Evolutionary conservation across 2,797 vertebrate species (phyloP).

Genomic region (Novumbra hubbsi): DNA sequence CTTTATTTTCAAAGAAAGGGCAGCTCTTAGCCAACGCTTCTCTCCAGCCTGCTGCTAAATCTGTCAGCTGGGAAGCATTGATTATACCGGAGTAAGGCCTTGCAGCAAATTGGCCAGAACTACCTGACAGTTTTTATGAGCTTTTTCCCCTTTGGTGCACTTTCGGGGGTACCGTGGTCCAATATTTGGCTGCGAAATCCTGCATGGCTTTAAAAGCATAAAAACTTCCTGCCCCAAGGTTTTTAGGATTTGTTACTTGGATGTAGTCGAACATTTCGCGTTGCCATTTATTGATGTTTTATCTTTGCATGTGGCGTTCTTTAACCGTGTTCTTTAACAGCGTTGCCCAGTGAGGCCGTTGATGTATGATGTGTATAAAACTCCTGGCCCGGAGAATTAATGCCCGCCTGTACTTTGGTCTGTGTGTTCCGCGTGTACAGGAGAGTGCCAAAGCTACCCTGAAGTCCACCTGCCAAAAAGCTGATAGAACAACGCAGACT

Average conservation of each 20-base stretch:
- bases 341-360: not conserved
- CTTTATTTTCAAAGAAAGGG: constrained; percentile 54
- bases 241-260: constrained; percentile 38
- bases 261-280: not conserved
- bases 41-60: constrained; percentile 52
- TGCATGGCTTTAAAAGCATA: constrained; percentile 27
- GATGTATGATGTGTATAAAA: not conserved
- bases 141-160: constrained; percentile 42
- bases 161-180: constrained; percentile 42
- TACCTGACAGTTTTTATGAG: constrained; percentile 63
- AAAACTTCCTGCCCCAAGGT: constrained; percentile 34
- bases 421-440: constrained; percentile 64
- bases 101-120: constrained; percentile 45
- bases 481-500: constrained; percentile 93
- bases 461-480: constrained; percentile 83
- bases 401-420: not conserved
- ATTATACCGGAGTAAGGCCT: constrained; percentile 62
- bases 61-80: constrained; percentile 61
- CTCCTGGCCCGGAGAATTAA: not conserved
- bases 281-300: not conserved
- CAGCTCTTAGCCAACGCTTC: constrained; percentile 27
- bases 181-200: constrained; percentile 47
- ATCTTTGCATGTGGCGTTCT: not conserved
- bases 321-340: not conserved
- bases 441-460: constrained; percentile 84